phyloP scores from a whole-genome alignment of 2,888 invertebrate genomes.

The Hipparchia sbordonii region DNA sequence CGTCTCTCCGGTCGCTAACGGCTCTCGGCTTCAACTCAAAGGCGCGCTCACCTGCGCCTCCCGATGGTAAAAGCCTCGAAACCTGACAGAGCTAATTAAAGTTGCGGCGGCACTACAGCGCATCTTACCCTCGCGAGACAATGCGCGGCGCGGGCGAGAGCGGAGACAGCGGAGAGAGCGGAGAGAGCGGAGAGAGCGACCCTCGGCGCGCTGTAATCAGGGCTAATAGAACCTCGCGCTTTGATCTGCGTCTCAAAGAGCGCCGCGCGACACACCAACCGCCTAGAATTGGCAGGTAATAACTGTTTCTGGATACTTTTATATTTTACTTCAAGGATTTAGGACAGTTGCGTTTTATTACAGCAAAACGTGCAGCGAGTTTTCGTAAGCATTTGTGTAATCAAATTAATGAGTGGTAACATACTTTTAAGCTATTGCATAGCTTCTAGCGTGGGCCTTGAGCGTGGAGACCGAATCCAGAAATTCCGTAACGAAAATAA shows the following conservation, averaged over 20 bases:
- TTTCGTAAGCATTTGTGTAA: too few species aligned
- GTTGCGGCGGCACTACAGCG: constrained; percentile 70
- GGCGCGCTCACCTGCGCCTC: constrained; percentile 34
- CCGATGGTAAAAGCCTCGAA: constrained; percentile 34
- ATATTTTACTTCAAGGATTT: neutral
- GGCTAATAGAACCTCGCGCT: constrained; percentile 82
- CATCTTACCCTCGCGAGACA: constrained; percentile 62
- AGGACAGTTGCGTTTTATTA: too few species aligned
- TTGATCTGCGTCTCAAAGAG: constrained; percentile 80
- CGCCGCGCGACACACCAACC: constrained; percentile 64
- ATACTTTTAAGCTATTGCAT: too few species aligned
- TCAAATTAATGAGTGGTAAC: too few species aligned
- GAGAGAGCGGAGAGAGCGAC: constrained; percentile 40
- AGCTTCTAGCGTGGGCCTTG: too few species aligned
- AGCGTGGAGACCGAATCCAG: too few species aligned
- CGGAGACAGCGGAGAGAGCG: constrained; percentile 29
- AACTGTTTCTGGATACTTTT: neutral
- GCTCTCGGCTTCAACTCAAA: constrained; percentile 29
- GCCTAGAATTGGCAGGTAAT: constrained; percentile 49
- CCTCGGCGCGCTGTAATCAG: constrained; percentile 73
- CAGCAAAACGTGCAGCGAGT: too few species aligned
- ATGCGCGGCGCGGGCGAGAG: constrained; percentile 49
- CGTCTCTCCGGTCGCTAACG: constrained; percentile 13
- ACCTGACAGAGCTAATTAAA: constrained; percentile 68
- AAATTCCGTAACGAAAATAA: too few species aligned